Conservation (phyloP, 2,113 vertebrate species). For the Psephotus haematonotus region DNA sequence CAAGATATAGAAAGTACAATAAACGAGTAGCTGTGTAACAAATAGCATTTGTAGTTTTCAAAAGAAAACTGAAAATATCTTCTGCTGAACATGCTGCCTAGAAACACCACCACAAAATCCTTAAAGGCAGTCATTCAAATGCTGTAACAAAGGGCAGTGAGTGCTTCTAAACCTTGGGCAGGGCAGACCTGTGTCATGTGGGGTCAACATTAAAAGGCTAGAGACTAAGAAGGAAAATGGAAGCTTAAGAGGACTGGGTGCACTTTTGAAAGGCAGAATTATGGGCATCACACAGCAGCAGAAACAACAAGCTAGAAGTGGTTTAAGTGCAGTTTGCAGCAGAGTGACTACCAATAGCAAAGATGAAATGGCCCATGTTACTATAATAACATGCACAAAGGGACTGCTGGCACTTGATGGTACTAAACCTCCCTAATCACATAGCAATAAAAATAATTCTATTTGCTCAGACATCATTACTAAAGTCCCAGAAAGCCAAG, state of each 20-base stretch:
- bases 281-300: fast-evolving
- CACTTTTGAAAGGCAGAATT: background rate
- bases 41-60: background rate
- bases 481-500: background rate
- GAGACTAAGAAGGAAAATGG: background rate
- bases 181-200: background rate
- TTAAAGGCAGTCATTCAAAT: background rate
- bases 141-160: background rate
- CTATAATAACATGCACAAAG: background rate
- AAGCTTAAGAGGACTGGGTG: background rate
- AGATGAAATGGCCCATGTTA: background rate
- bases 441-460: background rate
- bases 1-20: background rate
- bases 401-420: background rate
- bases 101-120: background rate
- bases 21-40: background rate
- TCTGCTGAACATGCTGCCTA: background rate
- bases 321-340: background rate
- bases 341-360: background rate
- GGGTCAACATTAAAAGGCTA: background rate
- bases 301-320: background rate
- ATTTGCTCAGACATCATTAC: background rate
- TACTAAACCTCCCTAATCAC: background rate
- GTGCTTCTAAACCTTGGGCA: background rate
- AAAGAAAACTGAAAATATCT: background rate